Evolutionary conservation across 2,888 invertebrate species (phyloP).

Genomic region (Tenthredo amoena): DNA sequence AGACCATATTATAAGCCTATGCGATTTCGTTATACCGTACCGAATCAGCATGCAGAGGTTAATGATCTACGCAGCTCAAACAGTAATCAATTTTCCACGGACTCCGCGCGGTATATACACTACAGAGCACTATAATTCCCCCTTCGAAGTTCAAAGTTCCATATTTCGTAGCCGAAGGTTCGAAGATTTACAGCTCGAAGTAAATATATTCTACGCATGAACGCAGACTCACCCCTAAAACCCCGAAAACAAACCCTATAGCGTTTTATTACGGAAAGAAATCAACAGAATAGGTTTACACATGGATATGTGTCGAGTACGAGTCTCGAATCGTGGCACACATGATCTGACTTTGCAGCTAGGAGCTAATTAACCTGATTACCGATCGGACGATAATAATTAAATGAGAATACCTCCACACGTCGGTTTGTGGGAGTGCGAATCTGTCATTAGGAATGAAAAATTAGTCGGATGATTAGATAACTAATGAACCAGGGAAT

Average conservation of each 20-base stretch:
- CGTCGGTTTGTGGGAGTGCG: not conserved
- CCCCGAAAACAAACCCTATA: not conserved
- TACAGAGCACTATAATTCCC: constrained; percentile 7
- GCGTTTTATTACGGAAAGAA: not conserved
- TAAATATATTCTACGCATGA: not conserved
- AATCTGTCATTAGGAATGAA: not conserved
- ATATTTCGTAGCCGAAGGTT: not conserved
- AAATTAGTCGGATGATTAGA: not conserved
- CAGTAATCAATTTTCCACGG: constrained; percentile 28
- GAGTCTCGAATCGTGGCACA: not conserved
- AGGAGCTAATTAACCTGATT: constrained; percentile 36
- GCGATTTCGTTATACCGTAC: not conserved
- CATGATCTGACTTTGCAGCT: not conserved
- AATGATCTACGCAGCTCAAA: constrained; percentile 18
- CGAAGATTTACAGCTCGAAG: not conserved
- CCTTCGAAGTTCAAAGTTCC: constrained; percentile 1
- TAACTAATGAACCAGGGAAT: not conserved
- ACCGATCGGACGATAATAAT: constrained; percentile 34
- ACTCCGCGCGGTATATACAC: not conserved
- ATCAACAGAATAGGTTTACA: not conserved
- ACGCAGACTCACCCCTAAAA: not conserved
- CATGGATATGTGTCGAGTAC: not conserved
- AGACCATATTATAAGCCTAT: not conserved
- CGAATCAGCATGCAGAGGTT: constrained; percentile 8
- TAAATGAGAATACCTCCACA: not conserved